These are phyloP conservation scores for Drosophila pegasa DNA, from an alignment of 2,888 invertebrate genomes.

Conservation along the genomic window DNA sequence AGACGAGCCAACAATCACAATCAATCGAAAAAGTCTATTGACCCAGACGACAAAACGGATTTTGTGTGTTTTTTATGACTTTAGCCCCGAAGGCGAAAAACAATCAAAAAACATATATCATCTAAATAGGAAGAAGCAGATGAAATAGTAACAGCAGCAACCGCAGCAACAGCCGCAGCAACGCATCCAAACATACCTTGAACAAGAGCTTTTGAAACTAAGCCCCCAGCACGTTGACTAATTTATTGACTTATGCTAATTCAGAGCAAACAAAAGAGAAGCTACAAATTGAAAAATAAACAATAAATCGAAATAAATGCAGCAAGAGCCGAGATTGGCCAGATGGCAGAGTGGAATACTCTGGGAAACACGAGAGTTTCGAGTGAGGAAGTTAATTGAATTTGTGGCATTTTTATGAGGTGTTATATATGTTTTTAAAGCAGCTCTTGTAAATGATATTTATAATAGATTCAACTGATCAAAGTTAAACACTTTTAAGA, in stretches of 20 bases:
- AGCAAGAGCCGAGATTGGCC: neutral
- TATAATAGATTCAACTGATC: too few relatives aligned
- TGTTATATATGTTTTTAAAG: too few relatives aligned
- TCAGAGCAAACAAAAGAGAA: conserved; percentile 47
- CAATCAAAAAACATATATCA: conserved; percentile 16
- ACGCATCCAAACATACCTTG: conserved; percentile 20
- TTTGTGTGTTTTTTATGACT: conserved; percentile 16
- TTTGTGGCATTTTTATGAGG: neutral
- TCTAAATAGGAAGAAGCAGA: conserved; percentile 4
- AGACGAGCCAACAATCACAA: conserved; percentile 9
- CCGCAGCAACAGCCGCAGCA: neutral
- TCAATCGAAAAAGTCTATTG: conserved; percentile 34
- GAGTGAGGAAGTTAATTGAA: neutral
- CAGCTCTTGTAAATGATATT: too few relatives aligned
- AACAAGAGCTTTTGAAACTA: conserved; percentile 24
- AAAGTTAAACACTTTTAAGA: too few relatives aligned
- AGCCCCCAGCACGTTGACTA: conserved; percentile 41
- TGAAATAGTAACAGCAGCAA: neutral
- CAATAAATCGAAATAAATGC: conserved; percentile 1
- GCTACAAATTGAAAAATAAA: conserved; percentile 12
- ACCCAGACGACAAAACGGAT: conserved; percentile 31
- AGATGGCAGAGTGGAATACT: neutral
- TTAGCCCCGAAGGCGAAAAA: conserved; percentile 19
- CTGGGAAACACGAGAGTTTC: neutral
- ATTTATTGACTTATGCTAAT: conserved; percentile 70